A percentile compares a stretch with the other conserved stretches of the same genome.
These are phyloP conservation scores for Cephus spinipes DNA, from an alignment of 2,888 invertebrate species.

Conservation along the genomic window DNA sequence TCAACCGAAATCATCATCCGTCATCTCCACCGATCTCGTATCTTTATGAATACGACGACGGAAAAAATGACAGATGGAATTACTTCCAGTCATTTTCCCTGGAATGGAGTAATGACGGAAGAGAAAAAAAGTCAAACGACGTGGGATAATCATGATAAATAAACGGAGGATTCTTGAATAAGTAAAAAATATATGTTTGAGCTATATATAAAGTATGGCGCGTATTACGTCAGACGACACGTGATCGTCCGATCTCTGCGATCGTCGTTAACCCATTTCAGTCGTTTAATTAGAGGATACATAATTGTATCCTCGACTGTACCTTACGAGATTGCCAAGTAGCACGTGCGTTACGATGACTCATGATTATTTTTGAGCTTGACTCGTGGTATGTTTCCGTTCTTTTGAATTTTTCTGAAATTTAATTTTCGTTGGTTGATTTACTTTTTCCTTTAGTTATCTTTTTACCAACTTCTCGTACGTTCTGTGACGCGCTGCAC, in stretches of 20 bases:
- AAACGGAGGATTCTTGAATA: not conserved
- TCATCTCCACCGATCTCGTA: not conserved
- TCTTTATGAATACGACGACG: not conserved
- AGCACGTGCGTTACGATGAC: not conserved
- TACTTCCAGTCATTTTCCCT: not conserved
- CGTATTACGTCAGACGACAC: not conserved
- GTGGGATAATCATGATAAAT: not conserved
- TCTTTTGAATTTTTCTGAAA: constrained; percentile 12
- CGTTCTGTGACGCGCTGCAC: not conserved
- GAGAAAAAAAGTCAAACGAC: not conserved
- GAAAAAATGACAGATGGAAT: not conserved
- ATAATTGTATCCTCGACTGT: constrained; percentile 15
- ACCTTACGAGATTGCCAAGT: not conserved
- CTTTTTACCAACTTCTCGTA: not conserved
- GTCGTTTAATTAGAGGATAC: constrained; percentile 21
- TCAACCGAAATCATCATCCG: too few species aligned
- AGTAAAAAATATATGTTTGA: not conserved
- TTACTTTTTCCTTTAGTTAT: not conserved
- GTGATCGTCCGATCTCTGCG: constrained; percentile 5
- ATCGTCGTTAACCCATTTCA: constrained; percentile 11
- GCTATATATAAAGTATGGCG: not conserved
- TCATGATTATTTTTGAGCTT: constrained; percentile 1
- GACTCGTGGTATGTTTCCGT: constrained; percentile 9
- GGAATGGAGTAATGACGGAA: not conserved
- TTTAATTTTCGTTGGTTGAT: not conserved